Conservation (phyloP, 2,797 vertebrate species). For the Loriculus beryllinus region DNA sequence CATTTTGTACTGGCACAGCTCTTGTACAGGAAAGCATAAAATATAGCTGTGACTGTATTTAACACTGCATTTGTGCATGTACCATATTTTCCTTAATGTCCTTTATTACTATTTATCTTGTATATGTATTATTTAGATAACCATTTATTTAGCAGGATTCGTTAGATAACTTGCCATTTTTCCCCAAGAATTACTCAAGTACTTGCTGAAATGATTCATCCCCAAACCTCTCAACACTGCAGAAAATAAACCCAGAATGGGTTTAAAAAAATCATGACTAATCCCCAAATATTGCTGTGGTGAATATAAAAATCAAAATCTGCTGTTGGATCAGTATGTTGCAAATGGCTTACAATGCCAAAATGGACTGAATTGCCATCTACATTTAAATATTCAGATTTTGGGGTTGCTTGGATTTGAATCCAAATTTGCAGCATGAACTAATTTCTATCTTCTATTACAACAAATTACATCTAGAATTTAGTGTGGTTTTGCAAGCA, state of each 20-base stretch:
- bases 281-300: neutral
- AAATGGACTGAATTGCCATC: neutral
- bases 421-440: neutral
- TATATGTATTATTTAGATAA: neutral
- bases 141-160: neutral
- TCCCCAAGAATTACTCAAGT: neutral
- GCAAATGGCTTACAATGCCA: neutral
- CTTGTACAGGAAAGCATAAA: neutral
- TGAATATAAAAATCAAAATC: neutral
- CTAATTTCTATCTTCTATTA: neutral
- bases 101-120: neutral
- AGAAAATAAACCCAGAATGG: neutral
- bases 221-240: neutral
- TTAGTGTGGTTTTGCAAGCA: neutral
- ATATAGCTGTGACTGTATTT: neutral
- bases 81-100: neutral
- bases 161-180: neutral
- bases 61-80: neutral
- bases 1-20: neutral
- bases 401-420: neutral
- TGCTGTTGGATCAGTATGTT: neutral
- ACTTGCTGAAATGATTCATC: neutral
- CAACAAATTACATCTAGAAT: neutral
- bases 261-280: neutral
- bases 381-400: neutral